Evolutionary conservation across 2,113 vertebrate species (phyloP), one percentile per base, ranked within the genome.

Genomic region (Centropristis striata): DNA sequence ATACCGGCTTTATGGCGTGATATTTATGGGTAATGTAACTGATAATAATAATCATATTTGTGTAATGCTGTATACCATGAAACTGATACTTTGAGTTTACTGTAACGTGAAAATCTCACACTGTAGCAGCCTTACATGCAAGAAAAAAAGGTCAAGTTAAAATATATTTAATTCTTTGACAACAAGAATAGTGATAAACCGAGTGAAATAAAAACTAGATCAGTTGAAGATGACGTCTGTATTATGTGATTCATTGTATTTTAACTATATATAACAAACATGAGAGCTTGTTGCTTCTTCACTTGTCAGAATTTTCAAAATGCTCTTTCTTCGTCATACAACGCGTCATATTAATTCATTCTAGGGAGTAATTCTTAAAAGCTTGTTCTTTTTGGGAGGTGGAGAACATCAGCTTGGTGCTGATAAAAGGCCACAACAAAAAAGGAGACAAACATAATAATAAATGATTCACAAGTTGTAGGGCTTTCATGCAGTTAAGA

Each of bases 351-450:
- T 70, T 32, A 36, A 64, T 83, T 54, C 23, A 71, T 54, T 71
- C 44, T 27, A 49, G 55, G 61, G 47, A 71, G 41, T 36, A 0
- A 67, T 81, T 77, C 75, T 44, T 46, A 68, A 75, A 65, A 57
- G 49, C 49, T 27, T 51, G 18, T 21, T 18, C 32, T 55, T n/a
- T 25, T 18, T 36, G 13, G 23, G 27, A 63, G 55, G 21, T 20
- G 15, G 54, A 41, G 39, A 42, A 51, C 1, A 15, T 23, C 5
- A 2, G 74, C 21, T 75, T 46, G 57, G 57, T 25, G 71, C 54
- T 58, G 68, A 81, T 85, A 20, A 81, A 85, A 75, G 79, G 23
- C 57, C 42, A 37, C 41, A 65, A 66, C 55, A 77, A 78, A 79
- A 49, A 57, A 27, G 15, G 32, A 25, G 44, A 23, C 44, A 11